Evolutionary conservation across 2,113 vertebrate genomes (phyloP).

Genomic region (Macaca mulatta): DNA sequence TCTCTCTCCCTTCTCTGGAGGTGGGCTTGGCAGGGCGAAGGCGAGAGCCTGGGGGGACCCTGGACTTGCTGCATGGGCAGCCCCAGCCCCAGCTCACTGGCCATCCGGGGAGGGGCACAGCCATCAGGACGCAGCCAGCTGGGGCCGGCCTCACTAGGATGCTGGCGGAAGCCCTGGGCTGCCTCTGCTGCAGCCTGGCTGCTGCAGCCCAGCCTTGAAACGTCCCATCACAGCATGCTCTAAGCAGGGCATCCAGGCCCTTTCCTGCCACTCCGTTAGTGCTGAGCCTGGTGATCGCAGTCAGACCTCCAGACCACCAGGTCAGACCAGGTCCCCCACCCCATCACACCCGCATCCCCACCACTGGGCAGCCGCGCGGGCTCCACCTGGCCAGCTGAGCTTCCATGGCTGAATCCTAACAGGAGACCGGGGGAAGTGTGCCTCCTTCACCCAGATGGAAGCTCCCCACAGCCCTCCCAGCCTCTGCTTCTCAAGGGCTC

Average conservation of each 20-base stretch:
- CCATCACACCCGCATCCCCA: fast-evolving
- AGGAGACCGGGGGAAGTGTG: fast-evolving
- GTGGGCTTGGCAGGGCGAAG: neutral
- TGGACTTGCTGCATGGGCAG: neutral
- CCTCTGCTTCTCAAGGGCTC: neutral
- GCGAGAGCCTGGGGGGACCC: too few species aligned
- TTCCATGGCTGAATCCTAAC: fast-evolving
- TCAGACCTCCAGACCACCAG: neutral
- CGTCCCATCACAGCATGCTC: neutral
- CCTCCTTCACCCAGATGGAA: neutral
- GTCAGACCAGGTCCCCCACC: neutral
- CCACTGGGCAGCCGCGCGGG: fast-evolving
- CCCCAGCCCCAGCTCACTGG: neutral
- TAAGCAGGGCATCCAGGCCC: neutral
- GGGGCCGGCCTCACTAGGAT: fast-evolving
- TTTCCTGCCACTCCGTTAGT: neutral
- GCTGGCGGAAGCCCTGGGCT: fast-evolving
- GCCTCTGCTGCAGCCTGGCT: neutral
- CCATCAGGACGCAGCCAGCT: neutral
- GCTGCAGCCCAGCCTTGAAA: neutral
- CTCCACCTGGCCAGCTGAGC: fast-evolving
- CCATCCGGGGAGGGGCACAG: fast-evolving
- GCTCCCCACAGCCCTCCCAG: neutral
- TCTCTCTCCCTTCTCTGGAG: neutral
- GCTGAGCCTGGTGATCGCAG: neutral